Conservation (phyloP, 2,888 invertebrate genomes). For the Eupithecia exiguata region DNA sequence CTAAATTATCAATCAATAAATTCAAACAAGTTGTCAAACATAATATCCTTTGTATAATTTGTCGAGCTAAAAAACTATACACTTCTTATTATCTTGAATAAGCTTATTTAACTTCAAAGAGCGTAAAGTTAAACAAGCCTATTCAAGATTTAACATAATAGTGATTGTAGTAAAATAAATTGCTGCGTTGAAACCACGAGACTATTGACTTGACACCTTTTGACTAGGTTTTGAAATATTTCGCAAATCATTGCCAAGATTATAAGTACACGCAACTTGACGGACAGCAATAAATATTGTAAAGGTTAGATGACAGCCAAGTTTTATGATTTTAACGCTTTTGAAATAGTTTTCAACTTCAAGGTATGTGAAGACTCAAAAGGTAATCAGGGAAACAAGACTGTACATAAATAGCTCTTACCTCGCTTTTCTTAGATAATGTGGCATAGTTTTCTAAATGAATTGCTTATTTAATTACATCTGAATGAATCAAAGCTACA, state of each 20-base stretch:
- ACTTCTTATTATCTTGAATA: too few relatives aligned
- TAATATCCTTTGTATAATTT: too few relatives aligned
- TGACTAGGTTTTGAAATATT: slow-evolving; percentile 11
- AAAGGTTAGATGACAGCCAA: slow-evolving; percentile 16
- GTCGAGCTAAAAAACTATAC: too few relatives aligned
- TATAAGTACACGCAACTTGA: slow-evolving; percentile 3
- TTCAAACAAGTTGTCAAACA: too few relatives aligned
- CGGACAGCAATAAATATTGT: neutral
- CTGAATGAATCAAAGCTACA: neutral
- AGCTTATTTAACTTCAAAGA: too few relatives aligned
- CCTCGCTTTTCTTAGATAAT: neutral
- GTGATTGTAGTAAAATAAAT: neutral
- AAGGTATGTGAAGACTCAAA: neutral
- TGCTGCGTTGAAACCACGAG: neutral
- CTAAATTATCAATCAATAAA: too few relatives aligned
- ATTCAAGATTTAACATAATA: neutral
- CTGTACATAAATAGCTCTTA: too few relatives aligned
- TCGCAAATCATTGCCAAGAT: slow-evolving; percentile 5
- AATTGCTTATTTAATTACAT: neutral
- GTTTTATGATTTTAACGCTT: slow-evolving; percentile 23
- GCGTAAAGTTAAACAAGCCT: neutral
- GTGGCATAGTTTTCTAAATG: neutral
- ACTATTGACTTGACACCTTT: neutral
- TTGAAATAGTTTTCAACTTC: slow-evolving; percentile 6
- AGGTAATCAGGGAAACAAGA: too few relatives aligned